Conservation (phyloP, 2,797 vertebrate genomes). For the Alca torda region DNA sequence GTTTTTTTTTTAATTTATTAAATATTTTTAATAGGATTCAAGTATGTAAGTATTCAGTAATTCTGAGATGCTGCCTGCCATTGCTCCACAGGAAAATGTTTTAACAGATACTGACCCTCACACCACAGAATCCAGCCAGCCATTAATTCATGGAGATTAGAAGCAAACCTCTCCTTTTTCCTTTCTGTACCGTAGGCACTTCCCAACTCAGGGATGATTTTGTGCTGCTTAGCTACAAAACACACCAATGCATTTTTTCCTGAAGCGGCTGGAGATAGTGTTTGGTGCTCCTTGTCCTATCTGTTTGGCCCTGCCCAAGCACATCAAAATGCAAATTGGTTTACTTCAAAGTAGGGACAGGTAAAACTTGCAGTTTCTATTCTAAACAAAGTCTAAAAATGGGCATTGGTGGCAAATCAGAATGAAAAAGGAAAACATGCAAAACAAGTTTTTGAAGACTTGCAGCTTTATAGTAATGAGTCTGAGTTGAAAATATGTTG, state of each 20-base stretch:
- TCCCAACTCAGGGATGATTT: not conserved
- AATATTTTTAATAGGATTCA: not conserved
- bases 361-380: not conserved
- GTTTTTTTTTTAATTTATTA: not conserved
- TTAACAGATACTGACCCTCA: not conserved
- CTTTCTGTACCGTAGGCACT: not conserved
- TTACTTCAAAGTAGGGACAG: not conserved
- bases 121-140: not conserved
- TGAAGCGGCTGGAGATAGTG: not conserved
- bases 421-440: not conserved
- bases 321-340: not conserved
- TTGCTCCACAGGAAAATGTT: not conserved
- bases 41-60: not conserved
- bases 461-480: not conserved
- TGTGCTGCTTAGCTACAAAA: not conserved
- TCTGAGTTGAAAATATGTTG: not conserved
- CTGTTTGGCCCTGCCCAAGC: not conserved
- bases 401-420: not conserved
- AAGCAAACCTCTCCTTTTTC: not conserved
- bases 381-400: not conserved
- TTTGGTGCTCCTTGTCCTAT: not conserved
- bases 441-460: not conserved
- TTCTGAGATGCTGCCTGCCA: not conserved
- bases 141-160: not conserved
- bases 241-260: not conserved